A percentile compares a stretch with the other conserved stretches of the same genome.
These are phyloP conservation scores for Geotrupes spiniger DNA, from an alignment of 2,888 invertebrate species.

Conservation along the genomic window DNA sequence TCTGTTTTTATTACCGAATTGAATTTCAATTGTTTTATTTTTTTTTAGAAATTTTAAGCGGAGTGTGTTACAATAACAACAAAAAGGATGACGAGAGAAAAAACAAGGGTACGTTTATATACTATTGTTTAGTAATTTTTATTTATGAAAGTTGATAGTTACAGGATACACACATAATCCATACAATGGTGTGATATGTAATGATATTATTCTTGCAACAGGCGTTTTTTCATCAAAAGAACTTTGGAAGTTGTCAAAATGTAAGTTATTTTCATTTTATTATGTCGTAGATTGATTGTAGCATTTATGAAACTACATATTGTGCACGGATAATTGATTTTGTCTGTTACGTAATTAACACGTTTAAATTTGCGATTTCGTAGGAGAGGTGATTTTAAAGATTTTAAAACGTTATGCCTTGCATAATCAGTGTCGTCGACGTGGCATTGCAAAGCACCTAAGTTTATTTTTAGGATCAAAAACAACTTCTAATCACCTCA, in stretches of 20 bases:
- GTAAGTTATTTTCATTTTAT: constrained; percentile 38
- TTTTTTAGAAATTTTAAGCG: constrained; percentile 73
- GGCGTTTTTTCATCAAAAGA: constrained; percentile 99
- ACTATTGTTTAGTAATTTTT: constrained; percentile 13
- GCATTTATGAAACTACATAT: no score
- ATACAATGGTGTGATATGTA: constrained; percentile 97
- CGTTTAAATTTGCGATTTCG: no score
- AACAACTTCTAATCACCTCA: no score
- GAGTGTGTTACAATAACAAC: constrained; percentile 69
- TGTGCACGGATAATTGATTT: no score
- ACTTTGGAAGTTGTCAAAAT: constrained; percentile 96
- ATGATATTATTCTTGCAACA: constrained; percentile 98
- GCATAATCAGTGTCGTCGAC: no score
- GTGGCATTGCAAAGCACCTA: no score
- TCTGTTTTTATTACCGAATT: no score
- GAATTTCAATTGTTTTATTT: constrained; percentile 13
- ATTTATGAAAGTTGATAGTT: constrained; percentile 27
- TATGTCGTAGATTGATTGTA: not conserved
- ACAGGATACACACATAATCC: constrained; percentile 89
- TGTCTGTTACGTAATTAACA: no score
- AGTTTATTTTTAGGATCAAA: no score
- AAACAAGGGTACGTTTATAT: constrained; percentile 62
- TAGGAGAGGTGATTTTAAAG: no score
- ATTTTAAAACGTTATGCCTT: no score
- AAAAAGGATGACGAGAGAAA: constrained; percentile 74